These are phyloP conservation scores for Microdon myrmicae DNA, from an alignment of 2,888 invertebrate genomes.

Conservation along the genomic window DNA sequence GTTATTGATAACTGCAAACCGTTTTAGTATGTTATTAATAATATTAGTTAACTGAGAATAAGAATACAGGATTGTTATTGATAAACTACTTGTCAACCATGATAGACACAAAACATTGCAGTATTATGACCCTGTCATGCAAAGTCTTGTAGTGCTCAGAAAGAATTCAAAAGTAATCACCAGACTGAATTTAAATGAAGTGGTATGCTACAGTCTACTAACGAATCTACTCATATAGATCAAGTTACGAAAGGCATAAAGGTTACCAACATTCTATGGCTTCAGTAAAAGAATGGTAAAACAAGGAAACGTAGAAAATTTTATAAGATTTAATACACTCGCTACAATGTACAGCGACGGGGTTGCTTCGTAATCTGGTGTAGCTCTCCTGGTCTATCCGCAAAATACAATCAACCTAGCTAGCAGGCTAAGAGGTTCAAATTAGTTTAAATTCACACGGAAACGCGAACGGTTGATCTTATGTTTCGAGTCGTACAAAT, in stretches of 20 bases:
- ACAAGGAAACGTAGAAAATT: constrained; percentile 12
- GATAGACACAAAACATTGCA: no score
- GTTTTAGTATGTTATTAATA: no score
- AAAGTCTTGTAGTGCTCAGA: no score
- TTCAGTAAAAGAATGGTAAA: constrained; percentile 24
- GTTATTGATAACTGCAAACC: no score
- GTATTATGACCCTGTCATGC: no score
- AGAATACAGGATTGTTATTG: no score
- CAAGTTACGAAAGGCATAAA: constrained; percentile 19
- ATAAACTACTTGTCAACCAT: no score
- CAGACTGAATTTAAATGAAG: no score
- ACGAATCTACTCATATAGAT: no score
- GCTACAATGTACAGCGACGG: constrained; percentile 18
- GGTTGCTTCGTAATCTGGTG: constrained; percentile 19
- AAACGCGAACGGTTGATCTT: constrained; percentile 37
- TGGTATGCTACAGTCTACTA: no score
- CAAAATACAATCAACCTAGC: background rate
- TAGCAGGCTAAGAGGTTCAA: background rate
- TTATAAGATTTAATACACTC: constrained; percentile 30
- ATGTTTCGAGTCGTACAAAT: constrained; percentile 27
- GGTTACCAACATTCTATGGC: constrained; percentile 37
- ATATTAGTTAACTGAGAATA: no score
- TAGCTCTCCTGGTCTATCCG: constrained; percentile 10
- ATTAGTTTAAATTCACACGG: constrained; percentile 34
- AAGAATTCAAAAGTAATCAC: no score